phyloP scores from a whole-genome alignment of 1,140 invertebrate genomes.

The Scaptomyza pallida region DNA sequence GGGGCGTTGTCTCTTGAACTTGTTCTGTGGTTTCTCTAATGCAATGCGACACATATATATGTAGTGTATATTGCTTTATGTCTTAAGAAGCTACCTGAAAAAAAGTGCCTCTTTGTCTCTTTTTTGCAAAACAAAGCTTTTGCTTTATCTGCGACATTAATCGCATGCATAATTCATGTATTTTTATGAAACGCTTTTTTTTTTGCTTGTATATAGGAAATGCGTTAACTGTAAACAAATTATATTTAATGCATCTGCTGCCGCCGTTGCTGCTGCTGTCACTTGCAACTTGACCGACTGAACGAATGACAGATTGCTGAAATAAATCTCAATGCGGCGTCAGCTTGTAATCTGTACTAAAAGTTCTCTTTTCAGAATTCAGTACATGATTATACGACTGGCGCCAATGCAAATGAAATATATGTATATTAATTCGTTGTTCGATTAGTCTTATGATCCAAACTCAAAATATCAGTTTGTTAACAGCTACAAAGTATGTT shows the following conservation, averaged over 20 bases:
- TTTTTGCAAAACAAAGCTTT: conserved; percentile 22
- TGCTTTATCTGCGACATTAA: conserved; percentile 46
- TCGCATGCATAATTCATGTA: conserved; percentile 26
- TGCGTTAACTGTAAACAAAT: conserved; percentile 48
- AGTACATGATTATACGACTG: conserved; percentile 57
- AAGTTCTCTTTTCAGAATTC: conserved; percentile 13
- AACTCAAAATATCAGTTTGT: neutral
- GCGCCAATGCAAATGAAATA: conserved; percentile 52
- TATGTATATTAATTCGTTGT: conserved; percentile 21
- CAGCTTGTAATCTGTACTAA: conserved; percentile 52
- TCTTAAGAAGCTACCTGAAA: neutral
- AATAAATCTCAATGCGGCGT: conserved; percentile 66
- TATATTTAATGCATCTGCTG: conserved; percentile 35
- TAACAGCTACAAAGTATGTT: conserved; percentile 1
- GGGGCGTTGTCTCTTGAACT: conserved; percentile 20
- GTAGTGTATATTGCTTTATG: neutral
- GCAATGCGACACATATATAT: neutral
- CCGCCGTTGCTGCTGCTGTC: conserved; percentile 20
- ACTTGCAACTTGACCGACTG: conserved; percentile 47
- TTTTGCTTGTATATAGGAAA: conserved; percentile 66
- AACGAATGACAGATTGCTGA: conserved; percentile 52
- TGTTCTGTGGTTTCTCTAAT: conserved; percentile 1
- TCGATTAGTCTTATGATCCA: no score
- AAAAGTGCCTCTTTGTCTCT: conserved; percentile 14
- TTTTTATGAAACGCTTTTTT: conserved; percentile 20